Conservation (phyloP, 2,888 invertebrate genomes). For the Lymantria dispar region DNA sequence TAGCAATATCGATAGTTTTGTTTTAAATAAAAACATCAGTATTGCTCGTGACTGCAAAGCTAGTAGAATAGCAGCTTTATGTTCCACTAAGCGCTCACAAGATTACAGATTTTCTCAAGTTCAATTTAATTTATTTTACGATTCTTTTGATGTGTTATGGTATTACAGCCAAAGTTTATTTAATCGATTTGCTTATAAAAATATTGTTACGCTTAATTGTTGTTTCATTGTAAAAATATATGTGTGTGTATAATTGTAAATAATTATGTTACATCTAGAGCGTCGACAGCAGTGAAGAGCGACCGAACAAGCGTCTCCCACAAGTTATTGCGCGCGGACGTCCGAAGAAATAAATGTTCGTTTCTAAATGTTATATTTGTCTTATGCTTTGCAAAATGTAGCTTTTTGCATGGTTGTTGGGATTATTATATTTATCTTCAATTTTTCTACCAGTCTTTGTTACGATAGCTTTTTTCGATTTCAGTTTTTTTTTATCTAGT, state of each 20-base stretch:
- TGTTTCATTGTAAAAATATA: neutral
- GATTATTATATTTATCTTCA: neutral
- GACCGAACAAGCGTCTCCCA: slow-evolving; percentile 64
- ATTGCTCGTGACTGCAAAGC: too few species aligned
- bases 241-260: neutral
- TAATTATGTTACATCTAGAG: slow-evolving; percentile 48
- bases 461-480: neutral
- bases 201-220: neutral
- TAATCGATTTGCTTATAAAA: neutral
- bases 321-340: slow-evolving; percentile 71
- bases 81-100: too few species aligned
- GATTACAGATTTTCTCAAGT: too few species aligned
- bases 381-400: slow-evolving; percentile 10
- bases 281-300: slow-evolving; percentile 74
- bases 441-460: neutral
- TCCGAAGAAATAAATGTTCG: slow-evolving; percentile 80
- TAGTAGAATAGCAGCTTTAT: too few species aligned
- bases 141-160: too few species aligned
- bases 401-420: slow-evolving; percentile 11
- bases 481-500: neutral
- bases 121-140: too few species aligned
- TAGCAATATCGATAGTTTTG: too few species aligned
- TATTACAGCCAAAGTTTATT: neutral
- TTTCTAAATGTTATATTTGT: slow-evolving; percentile 18
- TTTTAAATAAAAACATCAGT: too few species aligned